Base-by-base conservation (phyloP, 2,113 vertebrate genomes). In the Puntigrus tetrazona region DNA sequence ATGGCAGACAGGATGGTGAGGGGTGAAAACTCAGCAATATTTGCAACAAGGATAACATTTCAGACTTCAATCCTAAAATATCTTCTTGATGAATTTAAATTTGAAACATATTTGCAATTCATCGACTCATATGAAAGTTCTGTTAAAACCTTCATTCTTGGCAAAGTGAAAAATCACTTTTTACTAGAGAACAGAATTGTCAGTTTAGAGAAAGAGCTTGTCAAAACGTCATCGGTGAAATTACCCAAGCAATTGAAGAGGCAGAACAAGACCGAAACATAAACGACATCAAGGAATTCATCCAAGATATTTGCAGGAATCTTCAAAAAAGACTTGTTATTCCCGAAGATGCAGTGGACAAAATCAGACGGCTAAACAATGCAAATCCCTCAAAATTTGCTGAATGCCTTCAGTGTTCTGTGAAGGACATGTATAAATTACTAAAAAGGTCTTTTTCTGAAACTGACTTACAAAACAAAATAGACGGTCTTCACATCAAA, bases 1-100 rank as follows among this genome's bases (percentile, higher is more conserved):
- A 92, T 93, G 55, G 91, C 90, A 18, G 89, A 92, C 45, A 20
- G 76, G 20, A 86, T 93, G 65, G 1, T 90, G 85, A 76, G 2
- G 22, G 79, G 81, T 25, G 38, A 2, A 14, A 14, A 85, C 76
- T 82, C 88, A 22, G 25, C 57, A 27, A 43, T 87, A n/a, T 92
- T 84, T 29, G 82, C 86, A 22, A 57, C 91, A 0, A 87, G 87
- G 1, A 63, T 57, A 4, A 65, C 34, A 29, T 92, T 93, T 79
- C 92, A 92, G 77, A 89, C 81, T 82, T 83, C 78, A 31, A 34
- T 93, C 74, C 85, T 88, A 14, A 59, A 79, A 74, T 85, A 92
- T 16, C 55, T 94, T 36, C 78, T 93, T 74, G 25, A 81, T 50
- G 70, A 90, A 10, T 78, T 67, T 13, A 5, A 92, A 3, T 92